Base-by-base conservation (phyloP, 1,140 invertebrate genomes). In the Lamellibrachia luymesi region DNA sequence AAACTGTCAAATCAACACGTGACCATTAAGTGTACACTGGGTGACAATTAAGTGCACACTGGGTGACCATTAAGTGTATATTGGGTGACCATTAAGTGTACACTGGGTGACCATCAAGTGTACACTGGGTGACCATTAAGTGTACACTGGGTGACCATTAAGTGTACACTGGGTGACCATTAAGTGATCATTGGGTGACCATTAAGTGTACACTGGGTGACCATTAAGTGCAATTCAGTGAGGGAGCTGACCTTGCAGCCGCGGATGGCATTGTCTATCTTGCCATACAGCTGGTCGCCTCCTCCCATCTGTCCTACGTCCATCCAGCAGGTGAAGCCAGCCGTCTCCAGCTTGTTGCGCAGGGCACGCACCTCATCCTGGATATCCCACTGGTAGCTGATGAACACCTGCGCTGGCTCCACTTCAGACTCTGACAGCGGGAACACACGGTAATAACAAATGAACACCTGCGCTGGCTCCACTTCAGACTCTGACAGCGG, bases 301-400 rank as follows among this genome's bases (percentile, higher is more conserved):
- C 95, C 95, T 17, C 95, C 96, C 96, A 96, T 96, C 94, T 96
- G 95, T 80, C 94, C 94, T 13, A 96, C 96, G 92, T 96, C 96
- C 95, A 96, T 94, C 96, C 96, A 96, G 93, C 95, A 95, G 22
- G 93, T 93, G 90, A 94, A 95, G 22, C 95, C 96, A 27, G 94
- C 92, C 8, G 94, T 92, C 25, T 93, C 94, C 80, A 96, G 94
- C 25, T 94, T 92, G 51, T 94, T 91, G 91, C 95, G 95, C 92
- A 96, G 91, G 7, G 93, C 93, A 90, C 94, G 94, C 50, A 96
- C 94, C 93, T 96, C 94, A n/a, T 94, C 93, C 94, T 96, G 96
- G 93, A 94, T 95, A 10, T 95, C 95, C 95, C 96, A 96, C 93
- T 96, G 96, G 93, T 96, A 96, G 6, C 95, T 96, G 51, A 96